Percentiles rank a stretch among this genome's conserved stretches.
phyloP scores from a whole-genome alignment of 1,140 invertebrate genomes.

The Caenorhabditis brenneri region DNA sequence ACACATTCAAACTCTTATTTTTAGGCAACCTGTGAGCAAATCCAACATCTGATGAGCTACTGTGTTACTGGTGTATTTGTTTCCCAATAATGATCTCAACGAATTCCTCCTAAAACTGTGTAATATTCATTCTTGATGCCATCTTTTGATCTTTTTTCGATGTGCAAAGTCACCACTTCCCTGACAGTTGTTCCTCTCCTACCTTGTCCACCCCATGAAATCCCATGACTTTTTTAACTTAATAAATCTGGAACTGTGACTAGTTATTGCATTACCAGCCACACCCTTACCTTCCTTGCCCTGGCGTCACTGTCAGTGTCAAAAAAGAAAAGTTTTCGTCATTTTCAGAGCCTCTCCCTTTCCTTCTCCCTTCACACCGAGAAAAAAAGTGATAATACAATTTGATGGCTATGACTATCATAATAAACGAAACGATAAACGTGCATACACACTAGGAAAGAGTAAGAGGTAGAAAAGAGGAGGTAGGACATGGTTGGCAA shows the following conservation, averaged over 20 bases:
- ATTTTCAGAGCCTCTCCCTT: slow-evolving; percentile 23
- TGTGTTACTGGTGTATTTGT: slow-evolving; percentile 6
- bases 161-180: neutral
- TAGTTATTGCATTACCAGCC: neutral
- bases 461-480: neutral
- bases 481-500: slow-evolving; percentile 23
- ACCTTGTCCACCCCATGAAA: neutral
- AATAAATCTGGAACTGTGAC: slow-evolving; percentile 42
- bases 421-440: slow-evolving; percentile 34
- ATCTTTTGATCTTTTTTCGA: slow-evolving; percentile 21
- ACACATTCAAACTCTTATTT: neutral
- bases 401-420: slow-evolving; percentile 31
- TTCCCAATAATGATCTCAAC: neutral
- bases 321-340: neutral
- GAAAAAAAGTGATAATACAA: slow-evolving; percentile 34
- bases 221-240: slow-evolving; percentile 33
- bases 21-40: slow-evolving; percentile 15
- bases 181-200: slow-evolving; percentile 5
- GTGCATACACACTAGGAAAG: neutral
- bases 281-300: neutral
- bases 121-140: slow-evolving; percentile 4
- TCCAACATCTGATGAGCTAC: slow-evolving; percentile 29
- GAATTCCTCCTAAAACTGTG: neutral
- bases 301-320: slow-evolving; percentile 2
- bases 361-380: neutral